These are phyloP conservation scores for Brenthis ino DNA, from an alignment of 2,888 invertebrate species.

Conservation along the genomic window DNA sequence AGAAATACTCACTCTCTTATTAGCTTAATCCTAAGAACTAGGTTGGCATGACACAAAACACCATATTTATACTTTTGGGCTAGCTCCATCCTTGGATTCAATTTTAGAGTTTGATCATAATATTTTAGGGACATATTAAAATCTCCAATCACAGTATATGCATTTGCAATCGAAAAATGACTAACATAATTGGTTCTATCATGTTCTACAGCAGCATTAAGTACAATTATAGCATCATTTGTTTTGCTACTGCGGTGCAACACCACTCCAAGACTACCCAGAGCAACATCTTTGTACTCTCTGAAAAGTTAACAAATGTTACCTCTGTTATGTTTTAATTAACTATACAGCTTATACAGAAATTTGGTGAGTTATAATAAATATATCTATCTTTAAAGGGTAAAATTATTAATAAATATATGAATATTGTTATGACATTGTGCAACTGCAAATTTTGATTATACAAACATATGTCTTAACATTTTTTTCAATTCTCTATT, in stretches of 20 bases:
- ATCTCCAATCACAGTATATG: slow-evolving; percentile 86
- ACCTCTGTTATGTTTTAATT: not conserved
- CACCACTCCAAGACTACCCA: slow-evolving; percentile 88
- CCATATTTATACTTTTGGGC: slow-evolving; percentile 84
- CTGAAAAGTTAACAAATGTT: slow-evolving; percentile 69
- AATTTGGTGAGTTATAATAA: too few species aligned
- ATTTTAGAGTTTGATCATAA: slow-evolving; percentile 84
- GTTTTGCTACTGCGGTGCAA: slow-evolving; percentile 86
- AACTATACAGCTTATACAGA: not conserved
- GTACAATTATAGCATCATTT: slow-evolving; percentile 87
- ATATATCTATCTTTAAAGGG: too few species aligned
- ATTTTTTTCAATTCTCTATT: too few species aligned
- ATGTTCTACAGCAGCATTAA: slow-evolving; percentile 88
- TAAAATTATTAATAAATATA: too few species aligned
- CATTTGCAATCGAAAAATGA: slow-evolving; percentile 87
- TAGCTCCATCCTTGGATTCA: slow-evolving; percentile 84
- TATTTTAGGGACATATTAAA: slow-evolving; percentile 85
- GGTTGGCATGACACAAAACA: slow-evolving; percentile 85
- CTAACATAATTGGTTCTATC: slow-evolving; percentile 82
- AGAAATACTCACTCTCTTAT: slow-evolving; percentile 84
- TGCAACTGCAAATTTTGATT: too few species aligned
- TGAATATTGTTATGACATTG: too few species aligned
- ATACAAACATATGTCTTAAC: too few species aligned
- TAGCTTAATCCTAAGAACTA: slow-evolving; percentile 65
- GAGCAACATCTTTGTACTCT: slow-evolving; percentile 86